Evolutionary conservation across 2,888 invertebrate species (phyloP), one percentile per base, ranked within the genome.

Genomic region (Cryptus armator): DNA sequence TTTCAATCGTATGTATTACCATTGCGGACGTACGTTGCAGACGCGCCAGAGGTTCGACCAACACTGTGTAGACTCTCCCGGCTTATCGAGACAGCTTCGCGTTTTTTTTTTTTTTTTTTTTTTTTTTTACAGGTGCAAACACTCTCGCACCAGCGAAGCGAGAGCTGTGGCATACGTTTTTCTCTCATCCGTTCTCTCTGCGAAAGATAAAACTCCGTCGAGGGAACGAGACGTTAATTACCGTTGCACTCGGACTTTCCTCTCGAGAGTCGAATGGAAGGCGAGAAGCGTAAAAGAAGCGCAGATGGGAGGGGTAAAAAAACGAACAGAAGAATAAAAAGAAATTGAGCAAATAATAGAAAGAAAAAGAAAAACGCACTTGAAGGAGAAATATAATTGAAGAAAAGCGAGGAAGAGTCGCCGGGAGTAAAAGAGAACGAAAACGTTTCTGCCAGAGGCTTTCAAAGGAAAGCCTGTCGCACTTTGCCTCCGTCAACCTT

Each of bases 321-420:
- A 24, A 19, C 6, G 19, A 24, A 64, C 14, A n/a, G 10, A 62
- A 48, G 14, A 14, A 24, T 64, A n/a, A 53, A 48, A 37, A 14
- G 10, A 62, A 70, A 74, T 68, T 53, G 74, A 46, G 37, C 6
- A 74, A 81, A 81, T 70, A 46, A 81, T 67, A 48, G 59, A 43
- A 66, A 29, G 68, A 81, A 48, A 48, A 81, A 72, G 59, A 46
- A 37, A 37, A 37, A 37, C 7, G 37, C 37, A 7, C 37, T 37
- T 12, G 51, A 53, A n/a, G 59, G 68, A 77, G 75, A 66, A 67
- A 70, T 71, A 75, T 84, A 84, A 81, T 86, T 51, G 80, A 83
- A 81, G 74, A 86, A 83, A 86, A 81, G 64, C 29, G 59, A 66
- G 76, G 70, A 59, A 72, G 48, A 62, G 75, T 56, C 56, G 44